phyloP scores from a whole-genome alignment of 2,888 invertebrate species.

The Andrena chrysosceles region DNA sequence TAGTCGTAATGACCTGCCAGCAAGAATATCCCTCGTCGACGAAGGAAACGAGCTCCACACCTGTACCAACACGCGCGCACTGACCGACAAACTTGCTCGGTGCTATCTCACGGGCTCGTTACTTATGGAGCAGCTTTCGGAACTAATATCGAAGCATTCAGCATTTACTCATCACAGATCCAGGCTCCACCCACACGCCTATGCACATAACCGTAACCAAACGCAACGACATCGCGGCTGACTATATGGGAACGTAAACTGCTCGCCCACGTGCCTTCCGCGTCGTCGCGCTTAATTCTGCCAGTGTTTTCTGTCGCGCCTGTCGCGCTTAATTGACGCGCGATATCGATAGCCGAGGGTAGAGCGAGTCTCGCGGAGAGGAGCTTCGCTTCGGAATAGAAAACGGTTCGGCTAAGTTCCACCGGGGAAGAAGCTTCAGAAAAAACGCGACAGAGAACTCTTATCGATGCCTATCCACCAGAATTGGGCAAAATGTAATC shows the following conservation, averaged over 20 bases:
- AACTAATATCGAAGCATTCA: too few species aligned
- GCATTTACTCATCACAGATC: too few species aligned
- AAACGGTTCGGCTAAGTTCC: not conserved
- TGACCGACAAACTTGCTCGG: not conserved
- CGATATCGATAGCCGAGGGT: slow-evolving; percentile 54
- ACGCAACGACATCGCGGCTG: slow-evolving; percentile 25
- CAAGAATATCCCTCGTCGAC: slow-evolving; percentile 46
- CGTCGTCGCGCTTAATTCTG: slow-evolving; percentile 54
- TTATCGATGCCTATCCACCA: not conserved
- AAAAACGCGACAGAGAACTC: not conserved
- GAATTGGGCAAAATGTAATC: too few species aligned
- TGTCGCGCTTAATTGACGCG: slow-evolving; percentile 63
- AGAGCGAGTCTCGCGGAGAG: slow-evolving; percentile 40
- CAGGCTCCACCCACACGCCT: not conserved
- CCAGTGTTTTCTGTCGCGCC: slow-evolving; percentile 57
- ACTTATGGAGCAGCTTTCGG: too few species aligned
- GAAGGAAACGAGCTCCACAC: slow-evolving; percentile 45
- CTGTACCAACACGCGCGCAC: slow-evolving; percentile 32
- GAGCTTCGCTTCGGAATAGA: not conserved
- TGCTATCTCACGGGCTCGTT: too few species aligned
- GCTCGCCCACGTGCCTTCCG: slow-evolving; percentile 63
- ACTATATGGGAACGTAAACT: slow-evolving; percentile 19
- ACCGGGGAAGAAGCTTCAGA: too few species aligned
- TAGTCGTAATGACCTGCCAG: slow-evolving; percentile 69
- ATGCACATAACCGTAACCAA: not conserved